Evolutionary conservation across 2,113 vertebrate species (phyloP).

Genomic region (Acrocephalus arundinaceus): DNA sequence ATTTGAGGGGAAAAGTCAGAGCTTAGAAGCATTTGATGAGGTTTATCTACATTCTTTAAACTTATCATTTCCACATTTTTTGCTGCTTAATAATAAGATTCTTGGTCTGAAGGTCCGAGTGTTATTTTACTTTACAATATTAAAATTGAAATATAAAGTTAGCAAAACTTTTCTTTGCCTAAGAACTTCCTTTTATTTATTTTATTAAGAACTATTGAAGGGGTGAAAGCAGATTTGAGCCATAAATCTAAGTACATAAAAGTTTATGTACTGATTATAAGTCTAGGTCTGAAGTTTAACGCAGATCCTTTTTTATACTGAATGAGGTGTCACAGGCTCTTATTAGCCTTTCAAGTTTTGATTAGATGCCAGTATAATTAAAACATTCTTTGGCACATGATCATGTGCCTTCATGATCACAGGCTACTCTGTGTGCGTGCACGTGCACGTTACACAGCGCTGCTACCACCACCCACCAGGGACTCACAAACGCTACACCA

Average conservation of each 20-base stretch:
- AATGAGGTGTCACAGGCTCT: neutral
- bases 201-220: neutral
- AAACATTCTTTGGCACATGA: neutral
- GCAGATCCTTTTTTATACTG: neutral
- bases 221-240: neutral
- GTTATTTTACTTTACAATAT: neutral
- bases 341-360: neutral
- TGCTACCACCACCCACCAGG: neutral
- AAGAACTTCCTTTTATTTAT: neutral
- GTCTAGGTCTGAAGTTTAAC: neutral
- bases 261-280: neutral
- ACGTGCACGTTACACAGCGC: neutral
- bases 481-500: neutral
- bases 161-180: neutral
- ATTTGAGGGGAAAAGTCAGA: neutral
- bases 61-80: conserved; percentile 7
- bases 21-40: neutral
- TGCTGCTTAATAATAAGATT: neutral
- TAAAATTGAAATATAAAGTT: neutral
- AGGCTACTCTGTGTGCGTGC: neutral
- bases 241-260: neutral
- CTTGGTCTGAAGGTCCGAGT: neutral
- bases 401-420: neutral
- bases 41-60: conserved; percentile 16
- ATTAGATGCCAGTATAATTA: conserved; percentile 19